A percentile compares a stretch with the other conserved stretches of the same genome.
These are phyloP conservation scores for Noctua janthina DNA, from an alignment of 2,888 invertebrate genomes.

Conservation along the genomic window DNA sequence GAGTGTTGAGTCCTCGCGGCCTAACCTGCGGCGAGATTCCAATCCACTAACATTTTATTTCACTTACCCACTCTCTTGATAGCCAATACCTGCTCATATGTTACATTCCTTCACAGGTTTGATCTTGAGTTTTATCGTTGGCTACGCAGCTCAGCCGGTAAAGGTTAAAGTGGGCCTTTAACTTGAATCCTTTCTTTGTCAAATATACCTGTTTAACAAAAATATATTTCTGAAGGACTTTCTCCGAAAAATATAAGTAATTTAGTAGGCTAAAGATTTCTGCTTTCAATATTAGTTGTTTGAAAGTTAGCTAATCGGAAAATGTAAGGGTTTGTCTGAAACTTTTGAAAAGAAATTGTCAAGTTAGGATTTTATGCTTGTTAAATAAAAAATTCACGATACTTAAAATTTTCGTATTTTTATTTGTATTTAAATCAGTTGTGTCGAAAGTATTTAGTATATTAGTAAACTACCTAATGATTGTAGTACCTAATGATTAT, in stretches of 20 bases:
- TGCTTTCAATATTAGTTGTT: conserved; percentile 52
- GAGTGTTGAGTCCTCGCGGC: conserved; percentile 63
- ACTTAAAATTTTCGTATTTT: conserved; percentile 14
- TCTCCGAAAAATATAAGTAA: conserved; percentile 29
- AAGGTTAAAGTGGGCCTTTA: conserved; percentile 42
- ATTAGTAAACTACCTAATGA: background rate
- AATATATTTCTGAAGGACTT: conserved; percentile 6
- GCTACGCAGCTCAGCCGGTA: conserved; percentile 28
- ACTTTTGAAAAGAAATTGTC: conserved; percentile 42
- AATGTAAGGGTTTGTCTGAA: conserved; percentile 42
- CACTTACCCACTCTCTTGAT: conserved; percentile 66
- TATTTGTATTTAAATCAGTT: background rate
- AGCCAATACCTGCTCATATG: conserved; percentile 64
- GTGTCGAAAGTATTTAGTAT: too few relatives aligned
- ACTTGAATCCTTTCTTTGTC: conserved; percentile 29
- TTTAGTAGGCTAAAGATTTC: conserved; percentile 39
- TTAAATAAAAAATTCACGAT: conserved; percentile 25
- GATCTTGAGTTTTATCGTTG: conserved; percentile 55
- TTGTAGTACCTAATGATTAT: background rate
- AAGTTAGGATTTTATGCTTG: conserved; percentile 27
- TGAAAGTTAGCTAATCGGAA: conserved; percentile 56
- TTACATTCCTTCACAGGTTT: conserved; percentile 59
- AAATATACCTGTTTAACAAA: conserved; percentile 25
- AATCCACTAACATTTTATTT: conserved; percentile 71
- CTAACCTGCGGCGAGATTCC: conserved; percentile 66